Percentiles rank a stretch among this genome's conserved stretches.
Evolutionary conservation across 1,140 invertebrate species (phyloP).

Genomic region (Neuroterus valhalla): DNA sequence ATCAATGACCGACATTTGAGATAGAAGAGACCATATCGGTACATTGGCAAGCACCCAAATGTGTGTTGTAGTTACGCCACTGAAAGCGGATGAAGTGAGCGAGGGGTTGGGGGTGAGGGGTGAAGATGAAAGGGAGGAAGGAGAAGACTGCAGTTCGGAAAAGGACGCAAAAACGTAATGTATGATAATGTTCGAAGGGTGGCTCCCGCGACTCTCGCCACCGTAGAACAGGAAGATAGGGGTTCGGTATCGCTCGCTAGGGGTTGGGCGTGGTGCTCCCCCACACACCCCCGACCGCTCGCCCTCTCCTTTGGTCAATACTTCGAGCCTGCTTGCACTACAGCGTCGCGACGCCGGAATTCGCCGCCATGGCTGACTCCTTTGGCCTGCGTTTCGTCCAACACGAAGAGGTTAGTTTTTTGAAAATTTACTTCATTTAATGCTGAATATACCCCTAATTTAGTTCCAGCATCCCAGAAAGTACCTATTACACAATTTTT

Average conservation of each 20-base stretch:
- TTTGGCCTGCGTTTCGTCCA: slow-evolving; percentile 5
- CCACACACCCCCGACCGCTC: slow-evolving; percentile 48
- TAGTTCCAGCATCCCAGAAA: too few relatives aligned
- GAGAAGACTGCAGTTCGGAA: slow-evolving; percentile 49
- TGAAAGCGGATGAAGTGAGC: slow-evolving; percentile 31
- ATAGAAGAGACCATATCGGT: slow-evolving; percentile 5
- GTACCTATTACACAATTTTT: too few relatives aligned
- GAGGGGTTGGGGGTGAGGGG: slow-evolving; percentile 12
- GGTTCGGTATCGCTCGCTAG: slow-evolving; percentile 60
- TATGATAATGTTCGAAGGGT: slow-evolving; percentile 70
- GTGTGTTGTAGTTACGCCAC: slow-evolving; percentile 28
- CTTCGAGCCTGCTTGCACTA: slow-evolving; percentile 68
- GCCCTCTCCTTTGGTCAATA: slow-evolving; percentile 70
- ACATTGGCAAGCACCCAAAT: slow-evolving; percentile 23
- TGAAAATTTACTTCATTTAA: too few relatives aligned
- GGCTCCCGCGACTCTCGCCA: slow-evolving; percentile 50
- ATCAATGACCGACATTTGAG: slow-evolving; percentile 21
- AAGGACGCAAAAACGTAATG: slow-evolving; percentile 69
- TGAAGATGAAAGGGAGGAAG: slow-evolving; percentile 32
- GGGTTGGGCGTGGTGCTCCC: slow-evolving; percentile 73
- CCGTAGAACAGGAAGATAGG: slow-evolving; percentile 47
- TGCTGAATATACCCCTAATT: too few relatives aligned
- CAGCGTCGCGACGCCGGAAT: slow-evolving; percentile 71
- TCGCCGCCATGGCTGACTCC: slow-evolving; percentile 54
- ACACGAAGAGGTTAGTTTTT: background rate